phyloP scores from a whole-genome alignment of 1,140 invertebrate genomes.

The Vanessa atalanta region DNA sequence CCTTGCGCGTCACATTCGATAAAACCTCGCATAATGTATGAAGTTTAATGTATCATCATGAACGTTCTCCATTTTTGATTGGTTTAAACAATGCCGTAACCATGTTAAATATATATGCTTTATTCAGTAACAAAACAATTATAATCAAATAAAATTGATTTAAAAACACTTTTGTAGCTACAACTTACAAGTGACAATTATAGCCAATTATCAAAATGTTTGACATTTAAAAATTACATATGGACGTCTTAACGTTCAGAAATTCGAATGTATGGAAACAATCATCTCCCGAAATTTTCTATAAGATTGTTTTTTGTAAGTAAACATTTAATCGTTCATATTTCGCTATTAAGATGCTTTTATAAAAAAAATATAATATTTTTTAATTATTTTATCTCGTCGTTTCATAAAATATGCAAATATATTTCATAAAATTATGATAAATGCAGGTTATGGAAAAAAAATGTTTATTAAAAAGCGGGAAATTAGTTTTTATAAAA shows the following conservation, averaged over 20 bases:
- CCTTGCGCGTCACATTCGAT: constrained; percentile 48
- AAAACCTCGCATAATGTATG: constrained; percentile 36
- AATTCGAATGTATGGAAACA: not conserved
- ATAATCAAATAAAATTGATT: constrained; percentile 1
- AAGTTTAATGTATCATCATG: constrained; percentile 14
- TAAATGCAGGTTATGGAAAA: too few relatives aligned
- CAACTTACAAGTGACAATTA: constrained; percentile 1
- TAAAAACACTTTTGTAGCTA: constrained; percentile 7
- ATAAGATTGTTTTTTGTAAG: too few relatives aligned
- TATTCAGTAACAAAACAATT: not conserved
- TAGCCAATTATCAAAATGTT: not conserved
- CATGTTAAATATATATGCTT: not conserved
- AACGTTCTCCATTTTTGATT: constrained; percentile 20
- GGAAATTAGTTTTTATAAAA: too few relatives aligned
- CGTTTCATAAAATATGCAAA: too few relatives aligned
- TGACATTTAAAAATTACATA: constrained; percentile 13
- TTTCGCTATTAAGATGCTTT: too few relatives aligned
- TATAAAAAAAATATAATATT: too few relatives aligned
- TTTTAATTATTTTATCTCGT: too few relatives aligned
- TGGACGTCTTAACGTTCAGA: constrained; percentile 2
- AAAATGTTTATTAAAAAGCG: too few relatives aligned
- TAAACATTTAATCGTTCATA: too few relatives aligned
- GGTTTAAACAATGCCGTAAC: not conserved
- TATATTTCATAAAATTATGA: too few relatives aligned
- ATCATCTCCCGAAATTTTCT: too few relatives aligned